Percentiles rank a stretch among this genome's conserved stretches.
Evolutionary conservation across 2,113 vertebrate species (phyloP).

Genomic region (Bufo bufo): DNA sequence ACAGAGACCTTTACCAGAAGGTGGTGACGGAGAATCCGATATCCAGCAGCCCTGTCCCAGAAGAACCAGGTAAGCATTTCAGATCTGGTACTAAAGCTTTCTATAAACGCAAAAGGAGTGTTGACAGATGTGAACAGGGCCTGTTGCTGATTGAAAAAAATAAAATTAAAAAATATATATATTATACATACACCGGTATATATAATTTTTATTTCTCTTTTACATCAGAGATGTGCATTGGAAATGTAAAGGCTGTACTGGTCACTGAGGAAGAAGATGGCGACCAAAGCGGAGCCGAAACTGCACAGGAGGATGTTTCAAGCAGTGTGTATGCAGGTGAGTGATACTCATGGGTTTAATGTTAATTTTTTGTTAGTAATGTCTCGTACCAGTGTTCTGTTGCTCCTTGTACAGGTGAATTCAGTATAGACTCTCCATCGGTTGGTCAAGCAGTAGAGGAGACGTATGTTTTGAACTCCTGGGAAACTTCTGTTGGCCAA

Average conservation of each 20-base stretch:
- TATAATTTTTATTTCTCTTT: neutral
- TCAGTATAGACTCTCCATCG: neutral
- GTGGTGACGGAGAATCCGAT: conserved; percentile 9
- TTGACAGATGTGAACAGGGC: too few species aligned
- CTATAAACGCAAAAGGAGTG: neutral
- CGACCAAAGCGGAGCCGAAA: neutral
- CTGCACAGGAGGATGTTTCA: neutral
- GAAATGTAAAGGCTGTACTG: neutral
- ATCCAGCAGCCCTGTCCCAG: neutral
- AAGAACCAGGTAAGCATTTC: conserved; percentile 12
- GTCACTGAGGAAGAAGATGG: conserved; percentile 18
- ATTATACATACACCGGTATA: too few species aligned
- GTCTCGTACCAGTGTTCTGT: neutral
- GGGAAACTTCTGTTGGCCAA: neutral
- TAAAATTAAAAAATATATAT: too few species aligned
- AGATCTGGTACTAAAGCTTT: neutral
- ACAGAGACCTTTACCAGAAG: conserved; percentile 40
- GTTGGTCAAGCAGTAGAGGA: neutral
- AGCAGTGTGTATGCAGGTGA: neutral
- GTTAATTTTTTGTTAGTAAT: neutral
- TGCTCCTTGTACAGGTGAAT: neutral
- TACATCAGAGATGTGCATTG: neutral
- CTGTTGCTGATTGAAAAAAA: too few species aligned
- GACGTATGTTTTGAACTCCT: neutral
- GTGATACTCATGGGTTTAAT: neutral